Evolutionary conservation across 2,113 vertebrate species (phyloP).

Genomic region (Boulengerochromis microlepis): DNA sequence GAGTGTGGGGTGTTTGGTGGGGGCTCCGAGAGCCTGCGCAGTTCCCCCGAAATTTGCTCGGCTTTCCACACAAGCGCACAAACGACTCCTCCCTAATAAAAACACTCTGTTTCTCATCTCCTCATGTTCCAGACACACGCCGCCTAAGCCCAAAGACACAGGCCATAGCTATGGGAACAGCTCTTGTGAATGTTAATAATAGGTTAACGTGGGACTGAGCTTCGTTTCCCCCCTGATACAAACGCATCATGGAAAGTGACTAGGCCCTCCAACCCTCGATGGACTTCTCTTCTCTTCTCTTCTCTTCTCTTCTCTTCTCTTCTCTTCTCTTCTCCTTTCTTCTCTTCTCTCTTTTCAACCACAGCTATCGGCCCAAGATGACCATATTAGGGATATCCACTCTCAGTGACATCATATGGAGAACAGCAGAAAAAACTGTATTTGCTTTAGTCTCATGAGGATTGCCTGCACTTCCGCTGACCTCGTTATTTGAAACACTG

Average conservation of each 20-base stretch:
- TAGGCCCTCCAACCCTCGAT: conserved; percentile 1
- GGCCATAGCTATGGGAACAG: conserved; percentile 25
- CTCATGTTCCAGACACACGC: conserved; percentile 57
- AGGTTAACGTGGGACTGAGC: conserved; percentile 29
- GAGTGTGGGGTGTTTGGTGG: conserved; percentile 47
- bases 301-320: not conserved
- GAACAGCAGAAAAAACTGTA: not conserved
- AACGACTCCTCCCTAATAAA: conserved; percentile 68
- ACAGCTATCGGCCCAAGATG: not conserved
- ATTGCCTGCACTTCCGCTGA: not conserved
- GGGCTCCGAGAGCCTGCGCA: conserved; percentile 52
- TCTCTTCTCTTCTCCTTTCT: not conserved
- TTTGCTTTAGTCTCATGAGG: not conserved
- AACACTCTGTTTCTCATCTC: conserved; percentile 65
- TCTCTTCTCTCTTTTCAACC: not conserved
- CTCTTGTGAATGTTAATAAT: conserved; percentile 43
- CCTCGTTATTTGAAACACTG: not conserved
- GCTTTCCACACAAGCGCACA: conserved; percentile 52
- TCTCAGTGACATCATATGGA: not conserved
- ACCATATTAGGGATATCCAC: not conserved
- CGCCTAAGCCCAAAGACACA: conserved; percentile 43
- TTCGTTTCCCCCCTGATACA: conserved; percentile 30
- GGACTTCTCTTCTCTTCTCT: not conserved
- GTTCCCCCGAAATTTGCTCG: conserved; percentile 52
- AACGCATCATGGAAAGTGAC: conserved; percentile 45